Evolutionary conservation across 2,797 vertebrate genomes (phyloP).

Genomic region (Scarus forsteni): DNA sequence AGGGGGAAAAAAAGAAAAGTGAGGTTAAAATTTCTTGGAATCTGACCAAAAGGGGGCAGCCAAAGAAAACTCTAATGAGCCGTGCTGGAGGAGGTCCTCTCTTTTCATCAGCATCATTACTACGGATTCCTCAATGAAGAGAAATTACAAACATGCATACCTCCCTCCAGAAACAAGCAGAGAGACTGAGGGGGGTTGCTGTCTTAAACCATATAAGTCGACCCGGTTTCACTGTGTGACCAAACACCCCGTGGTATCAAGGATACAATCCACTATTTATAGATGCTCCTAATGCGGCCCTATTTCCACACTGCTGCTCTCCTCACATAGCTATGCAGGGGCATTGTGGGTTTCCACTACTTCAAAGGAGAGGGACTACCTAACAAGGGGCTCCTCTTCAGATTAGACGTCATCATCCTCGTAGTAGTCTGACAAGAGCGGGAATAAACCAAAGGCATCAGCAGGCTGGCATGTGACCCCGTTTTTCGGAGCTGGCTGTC

Average conservation of each 20-base stretch:
- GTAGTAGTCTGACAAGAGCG: constrained; percentile 29
- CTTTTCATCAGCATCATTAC: constrained; percentile 68
- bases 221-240: constrained; percentile 71
- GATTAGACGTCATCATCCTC: constrained; percentile 38
- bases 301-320: constrained; percentile 88
- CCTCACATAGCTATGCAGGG: constrained; percentile 87
- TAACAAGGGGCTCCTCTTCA: constrained; percentile 68
- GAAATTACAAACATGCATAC: constrained; percentile 80
- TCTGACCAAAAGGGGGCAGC: constrained; percentile 87
- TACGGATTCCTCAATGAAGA: constrained; percentile 79
- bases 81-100: constrained; percentile 49
- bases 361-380: constrained; percentile 85
- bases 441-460: constrained; percentile 31
- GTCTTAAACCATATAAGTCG: constrained; percentile 79
- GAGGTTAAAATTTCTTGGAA: constrained; percentile 73
- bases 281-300: constrained; percentile 74
- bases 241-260: constrained; percentile 78
- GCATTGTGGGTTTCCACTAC: constrained; percentile 87
- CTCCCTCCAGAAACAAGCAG: constrained; percentile 63
- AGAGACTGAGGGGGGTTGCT: constrained; percentile 25
- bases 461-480: constrained; percentile 21
- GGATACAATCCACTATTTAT: constrained; percentile 83
- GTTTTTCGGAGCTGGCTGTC: constrained; percentile 4
- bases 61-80: constrained; percentile 79
- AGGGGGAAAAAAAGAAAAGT: constrained; percentile 15